Base-by-base conservation (phyloP, 92 coral and sea anemone genomes). In the Parazoanthus swiftii region DNA sequence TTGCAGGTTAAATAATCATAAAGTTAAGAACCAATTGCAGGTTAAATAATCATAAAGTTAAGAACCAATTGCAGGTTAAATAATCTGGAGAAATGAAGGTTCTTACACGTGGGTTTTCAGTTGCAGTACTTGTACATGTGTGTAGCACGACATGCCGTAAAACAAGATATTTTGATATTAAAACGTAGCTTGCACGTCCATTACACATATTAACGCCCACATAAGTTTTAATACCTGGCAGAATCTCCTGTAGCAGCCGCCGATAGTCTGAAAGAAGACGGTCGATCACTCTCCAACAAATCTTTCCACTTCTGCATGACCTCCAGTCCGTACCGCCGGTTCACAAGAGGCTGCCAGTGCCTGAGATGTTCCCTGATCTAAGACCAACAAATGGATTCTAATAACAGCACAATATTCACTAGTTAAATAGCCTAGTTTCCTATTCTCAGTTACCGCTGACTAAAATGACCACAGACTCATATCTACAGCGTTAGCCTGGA, bases 311-410 rank as follows among this genome's bases (percentile, higher is more conserved):
- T 89, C 25, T 92, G 89, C 88, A 95, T 89, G 37, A 95, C 94
- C 37, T 97, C 97, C 81, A 97, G 70, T 13, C 98, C 99, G 91
- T 92, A 93, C 25, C 85, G 77, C 9, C 93, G 96, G 75, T 93
- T 88, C 43, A 85, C 89, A 74, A 97, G 93, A 1, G 99, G 99
- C 21, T 93, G 90, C 99, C 99, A 97, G 15, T 93, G 93, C 26
- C 91, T 85, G 70, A 95, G 87, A 80, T 91, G 91, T 18, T 93
- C 90, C 68, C 92, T 92, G 42, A 97, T 86, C 99, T 97, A 66
- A 38, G n/a, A 70, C 4, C 71, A 65, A 3, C 58, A 59, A 3
- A 50, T 25, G 42, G 76, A 36, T 25, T 67, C 77, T 16, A 38
- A 74, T 39, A 59, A 23, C 29, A 63, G 8, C 44, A 33, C 33